Percentiles rank a stretch among this genome's conserved stretches.
phyloP scores from a whole-genome alignment of 1,140 invertebrate species.

The Drosophila setifemur region DNA sequence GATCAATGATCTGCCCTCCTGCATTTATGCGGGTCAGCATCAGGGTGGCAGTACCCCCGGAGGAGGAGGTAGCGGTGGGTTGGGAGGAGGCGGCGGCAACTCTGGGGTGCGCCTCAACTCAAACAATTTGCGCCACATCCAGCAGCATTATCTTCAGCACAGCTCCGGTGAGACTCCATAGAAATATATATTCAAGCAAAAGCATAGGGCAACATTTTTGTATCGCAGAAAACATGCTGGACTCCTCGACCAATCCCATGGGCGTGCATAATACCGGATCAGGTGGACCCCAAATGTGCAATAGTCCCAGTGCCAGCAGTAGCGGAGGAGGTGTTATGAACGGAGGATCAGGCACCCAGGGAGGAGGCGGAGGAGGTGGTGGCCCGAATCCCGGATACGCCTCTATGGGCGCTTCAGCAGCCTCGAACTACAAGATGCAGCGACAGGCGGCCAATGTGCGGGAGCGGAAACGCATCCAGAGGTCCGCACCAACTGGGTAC shows the following conservation, averaged over 20 bases:
- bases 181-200: not conserved
- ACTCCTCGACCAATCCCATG: slow-evolving; percentile 67
- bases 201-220: not conserved
- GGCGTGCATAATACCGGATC: slow-evolving; percentile 48
- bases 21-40: slow-evolving; percentile 78
- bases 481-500: slow-evolving; percentile 92
- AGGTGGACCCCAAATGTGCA: slow-evolving; percentile 64
- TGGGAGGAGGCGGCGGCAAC: slow-evolving; percentile 15
- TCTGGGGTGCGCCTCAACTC: slow-evolving; percentile 59
- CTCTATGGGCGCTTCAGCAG: slow-evolving; percentile 82
- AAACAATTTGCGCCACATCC: slow-evolving; percentile 77
- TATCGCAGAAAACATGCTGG: slow-evolving; percentile 61
- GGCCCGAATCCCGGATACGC: slow-evolving; percentile 43
- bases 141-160: slow-evolving; percentile 81
- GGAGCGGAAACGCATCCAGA: slow-evolving; percentile 97
- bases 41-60: slow-evolving; percentile 28
- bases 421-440: slow-evolving; percentile 93
- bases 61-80: slow-evolving; percentile 23
- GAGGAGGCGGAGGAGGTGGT: slow-evolving; percentile 17
- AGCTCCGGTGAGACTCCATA: slow-evolving; percentile 34
- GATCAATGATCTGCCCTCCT: slow-evolving; percentile 81
- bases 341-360: slow-evolving; percentile 14
- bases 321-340: slow-evolving; percentile 45
- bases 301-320: slow-evolving; percentile 72
- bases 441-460: slow-evolving; percentile 95